Evolutionary conservation across 2,888 invertebrate species (phyloP), one percentile per base, ranked within the genome.

Genomic region (Agrilus cyanescens): DNA sequence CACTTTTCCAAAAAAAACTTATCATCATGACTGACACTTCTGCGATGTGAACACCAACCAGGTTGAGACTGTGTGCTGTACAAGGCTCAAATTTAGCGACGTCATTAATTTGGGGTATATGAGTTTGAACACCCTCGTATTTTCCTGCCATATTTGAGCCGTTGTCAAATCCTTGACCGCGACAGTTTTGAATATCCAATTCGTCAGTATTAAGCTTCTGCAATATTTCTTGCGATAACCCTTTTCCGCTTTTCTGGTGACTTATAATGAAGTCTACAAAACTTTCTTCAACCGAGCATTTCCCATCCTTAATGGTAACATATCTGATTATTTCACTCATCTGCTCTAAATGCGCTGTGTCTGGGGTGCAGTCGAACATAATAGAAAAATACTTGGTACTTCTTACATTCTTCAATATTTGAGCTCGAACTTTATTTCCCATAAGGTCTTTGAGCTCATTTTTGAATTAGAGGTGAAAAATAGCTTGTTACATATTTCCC

Each of bases 91-190:
- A 46, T 42, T 52, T 40, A 32, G 36, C 48, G 18, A 49, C 47
- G 10, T 50, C 50, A 43, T 50, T 51, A 35, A 51, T 46, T 41
- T 51, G 44, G 46, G 46, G 46, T 25, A 50, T 52, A 37, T 47
- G 36, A 12, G 15, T 8, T 31, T 46, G 46, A 31, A 48, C 45
- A 16, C 44, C 44, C 13, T 25, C 13, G 20, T 46, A 43, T 31
- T 46, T 37, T 43, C 51, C 50, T 37, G 46, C 45, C 48, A 52
- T 50, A 12, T 38, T 37, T 34, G 49, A 48, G 45, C 48, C 53
- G 47, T 51, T 54, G 46, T 53, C 52, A 38, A 54, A 53, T 32
- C 46, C 53, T 50, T 52, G 53, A 5, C 52, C 52, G 50, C 50
- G 49, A 44, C 51, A 53, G 40, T 53, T 48, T 13, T 34, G 45